Percentiles rank a stretch among this genome's conserved stretches.
These are phyloP conservation scores for Palythoa grandiflora DNA, from an alignment of 92 coral and sea anemone species.

Conservation along the genomic window DNA sequence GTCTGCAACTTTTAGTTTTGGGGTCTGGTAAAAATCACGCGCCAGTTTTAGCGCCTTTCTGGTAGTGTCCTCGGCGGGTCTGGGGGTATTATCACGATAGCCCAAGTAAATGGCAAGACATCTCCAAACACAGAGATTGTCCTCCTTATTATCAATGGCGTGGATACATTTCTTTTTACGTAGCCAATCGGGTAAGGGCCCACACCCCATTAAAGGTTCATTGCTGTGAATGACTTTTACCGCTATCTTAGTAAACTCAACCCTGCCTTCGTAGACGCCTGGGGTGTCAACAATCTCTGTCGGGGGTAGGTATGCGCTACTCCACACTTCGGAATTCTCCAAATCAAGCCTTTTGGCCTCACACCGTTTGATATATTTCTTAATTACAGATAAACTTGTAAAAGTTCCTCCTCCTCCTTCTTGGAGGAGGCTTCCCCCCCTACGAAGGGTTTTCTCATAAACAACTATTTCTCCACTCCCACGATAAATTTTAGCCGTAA, in stretches of 20 bases:
- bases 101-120: conserved; percentile 44
- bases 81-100: conserved; percentile 28
- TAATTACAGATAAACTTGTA: conserved; percentile 14
- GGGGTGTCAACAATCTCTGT: conserved; percentile 37
- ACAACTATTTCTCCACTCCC: conserved; percentile 51
- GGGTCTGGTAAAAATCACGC: background rate
- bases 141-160: conserved; percentile 37
- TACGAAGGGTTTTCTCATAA: no score
- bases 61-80: conserved; percentile 38
- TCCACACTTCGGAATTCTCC: no score
- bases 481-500: conserved; percentile 46
- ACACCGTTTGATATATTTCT: conserved; percentile 27
- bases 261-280: conserved; percentile 48
- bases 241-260: no score
- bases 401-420: conserved; percentile 47
- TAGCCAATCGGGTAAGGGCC: no score
- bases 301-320: conserved; percentile 44
- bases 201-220: no score
- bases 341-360: no score
- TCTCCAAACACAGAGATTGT: conserved; percentile 11
- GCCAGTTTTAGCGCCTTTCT: conserved; percentile 43
- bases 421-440: no score
- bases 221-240: conserved; percentile 35
- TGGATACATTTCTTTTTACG: conserved; percentile 24
- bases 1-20: conserved; percentile 19